A percentile compares a stretch with the other conserved stretches of the same genome.
Evolutionary conservation across 2,888 invertebrate genomes (phyloP).

Genomic region (Hydroisotoma schaefferi): DNA sequence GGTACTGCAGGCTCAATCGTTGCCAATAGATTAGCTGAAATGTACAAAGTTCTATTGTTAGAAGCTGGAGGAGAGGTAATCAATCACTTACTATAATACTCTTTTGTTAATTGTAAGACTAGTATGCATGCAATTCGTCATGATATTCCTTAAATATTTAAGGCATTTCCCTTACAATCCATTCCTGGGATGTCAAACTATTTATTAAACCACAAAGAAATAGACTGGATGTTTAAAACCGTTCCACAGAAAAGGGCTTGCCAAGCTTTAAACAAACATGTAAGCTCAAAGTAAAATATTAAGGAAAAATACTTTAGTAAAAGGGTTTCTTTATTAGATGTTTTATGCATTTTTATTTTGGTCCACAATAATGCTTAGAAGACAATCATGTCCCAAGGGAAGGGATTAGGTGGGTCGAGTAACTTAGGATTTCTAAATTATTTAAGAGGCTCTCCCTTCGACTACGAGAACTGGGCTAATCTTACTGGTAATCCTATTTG

Average conservation of each 20-base stretch:
- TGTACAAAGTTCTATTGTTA: slow-evolving; percentile 8
- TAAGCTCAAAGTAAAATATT: too few species aligned
- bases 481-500: slow-evolving; percentile 21
- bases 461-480: slow-evolving; percentile 29
- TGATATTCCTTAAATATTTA: too few species aligned
- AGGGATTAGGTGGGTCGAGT: slow-evolving; percentile 9
- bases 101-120: too few species aligned
- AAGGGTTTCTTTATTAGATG: too few species aligned
- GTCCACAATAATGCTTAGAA: too few species aligned
- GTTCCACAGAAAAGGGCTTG: slow-evolving; percentile 11
- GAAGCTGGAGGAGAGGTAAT: slow-evolving; percentile 16
- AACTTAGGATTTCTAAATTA: slow-evolving; percentile 8
- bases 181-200: background rate
- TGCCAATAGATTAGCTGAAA: slow-evolving; percentile 15
- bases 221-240: slow-evolving; percentile 15
- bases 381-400: slow-evolving; percentile 9
- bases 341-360: too few species aligned
- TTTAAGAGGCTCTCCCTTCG: slow-evolving; percentile 19
- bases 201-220: background rate
- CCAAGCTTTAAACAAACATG: slow-evolving; percentile 2
- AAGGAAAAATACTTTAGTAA: too few species aligned
- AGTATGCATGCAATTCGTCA: too few species aligned
- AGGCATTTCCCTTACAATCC: slow-evolving; percentile 2
- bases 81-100: too few species aligned
- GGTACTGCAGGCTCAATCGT: slow-evolving; percentile 17